Base-by-base conservation (phyloP, 2,888 invertebrate species). In the Sympetrum striolatum region DNA sequence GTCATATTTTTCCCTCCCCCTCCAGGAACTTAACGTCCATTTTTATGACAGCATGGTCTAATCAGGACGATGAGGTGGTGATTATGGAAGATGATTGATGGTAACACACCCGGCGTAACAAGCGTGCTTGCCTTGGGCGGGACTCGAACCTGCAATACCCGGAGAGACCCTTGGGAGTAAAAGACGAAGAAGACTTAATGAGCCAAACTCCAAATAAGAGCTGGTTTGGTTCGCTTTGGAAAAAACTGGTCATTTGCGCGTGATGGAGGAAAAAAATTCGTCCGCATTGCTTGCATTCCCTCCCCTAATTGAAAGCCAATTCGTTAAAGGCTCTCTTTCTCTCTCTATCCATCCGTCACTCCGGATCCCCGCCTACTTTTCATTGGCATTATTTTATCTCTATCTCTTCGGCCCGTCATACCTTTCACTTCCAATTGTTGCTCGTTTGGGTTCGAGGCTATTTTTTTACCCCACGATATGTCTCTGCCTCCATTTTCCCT, bases 41-140 rank as follows among this genome's bases (percentile, higher is more conserved):
- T 86, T 86, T 86, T 86, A 86, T 86, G 86, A 86, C 86, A 64
- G 60, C 60, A 18, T n/a, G 86, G 60, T 64, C 86, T 86, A 86
- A 86, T 86, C 60, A 86, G 64, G 86, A 86, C 86, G 86, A 86
- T 86, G 86, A 60, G 86, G 86, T 86, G 86, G 86, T 86, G 86
- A 86, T 86, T 86, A 86, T 37, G 60, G 37, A 12, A n/a, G 35
- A 37, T 86, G 86, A 86, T 86, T 60, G 58, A 86, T 86, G 37
- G 86, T 25, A 73, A 60, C 60, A 39, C 60, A 64, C 60, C 64
- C 60, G 86, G 60, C 86, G n/a, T 86, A 64, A 35, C 86, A 64
- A 64, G 86, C 86, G 86, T 86, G 86, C 86, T 60, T 86, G 86
- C 86, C 86, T 39, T 64, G 86, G 86, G 86, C 86, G 60, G 86